Percentiles rank a stretch among this genome's conserved stretches.
Conservation (phyloP, 2,113 vertebrate species). For the Nycticebus coucang region DNA sequence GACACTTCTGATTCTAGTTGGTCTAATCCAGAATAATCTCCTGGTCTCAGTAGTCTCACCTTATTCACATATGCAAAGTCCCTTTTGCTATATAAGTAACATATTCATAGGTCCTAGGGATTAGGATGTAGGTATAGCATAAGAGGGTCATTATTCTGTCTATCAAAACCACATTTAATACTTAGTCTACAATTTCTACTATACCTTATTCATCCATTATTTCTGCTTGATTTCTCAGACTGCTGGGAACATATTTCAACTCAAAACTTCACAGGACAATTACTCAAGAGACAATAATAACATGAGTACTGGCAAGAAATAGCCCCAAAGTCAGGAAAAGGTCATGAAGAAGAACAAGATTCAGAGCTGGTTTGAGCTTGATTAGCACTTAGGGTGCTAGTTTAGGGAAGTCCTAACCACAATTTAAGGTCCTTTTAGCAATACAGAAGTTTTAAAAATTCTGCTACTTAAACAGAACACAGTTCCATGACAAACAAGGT, state of each 20-base stretch:
- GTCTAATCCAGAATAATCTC: neutral
- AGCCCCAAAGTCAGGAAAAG: neutral
- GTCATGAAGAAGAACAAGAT: neutral
- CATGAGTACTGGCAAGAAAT: neutral
- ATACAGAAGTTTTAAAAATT: neutral
- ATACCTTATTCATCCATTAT: neutral
- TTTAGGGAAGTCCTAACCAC: neutral
- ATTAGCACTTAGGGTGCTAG: neutral
- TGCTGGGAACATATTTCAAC: neutral
- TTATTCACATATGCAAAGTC: neutral
- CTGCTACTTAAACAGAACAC: neutral
- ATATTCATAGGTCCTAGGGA: neutral
- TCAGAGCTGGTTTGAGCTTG: neutral
- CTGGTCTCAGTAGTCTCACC: neutral
- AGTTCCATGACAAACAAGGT: neutral
- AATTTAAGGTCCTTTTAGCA: neutral
- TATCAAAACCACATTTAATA: neutral
- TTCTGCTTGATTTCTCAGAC: conserved; percentile 40
- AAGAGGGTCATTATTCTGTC: neutral
- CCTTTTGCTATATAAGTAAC: neutral
- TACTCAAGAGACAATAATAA: neutral
- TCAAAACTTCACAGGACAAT: neutral
- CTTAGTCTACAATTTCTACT: neutral
- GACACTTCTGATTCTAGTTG: neutral
- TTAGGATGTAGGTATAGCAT: neutral